Evolutionary conservation across 1,140 invertebrate genomes (phyloP), one percentile per base, ranked within the genome.

Genomic region (Drosophila biarmipes): DNA sequence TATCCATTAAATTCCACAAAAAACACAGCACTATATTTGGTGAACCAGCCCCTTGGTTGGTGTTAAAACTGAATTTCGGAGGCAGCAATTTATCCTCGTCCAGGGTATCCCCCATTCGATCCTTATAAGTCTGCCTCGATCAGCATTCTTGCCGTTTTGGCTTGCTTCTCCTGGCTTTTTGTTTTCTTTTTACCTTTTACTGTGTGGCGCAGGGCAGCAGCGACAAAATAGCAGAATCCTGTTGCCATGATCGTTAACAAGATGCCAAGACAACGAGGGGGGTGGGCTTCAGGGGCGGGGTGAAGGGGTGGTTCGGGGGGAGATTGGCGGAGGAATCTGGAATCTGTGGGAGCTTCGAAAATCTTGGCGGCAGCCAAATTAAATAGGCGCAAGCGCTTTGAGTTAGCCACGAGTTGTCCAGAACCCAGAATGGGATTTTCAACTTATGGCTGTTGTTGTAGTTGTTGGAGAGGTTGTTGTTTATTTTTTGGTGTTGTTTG

Each of bases 221-320:
- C 81, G 78, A 87, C 82, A 87, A 87, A 87, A 87, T 87, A 89
- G 82, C 82, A 89, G 82, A 87, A 87, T 84, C 84, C 82, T 87
- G 82, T 87, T 87, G 82, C 82, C 84, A 86, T 89, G 82, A 89
- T 87, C 82, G 82, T 87, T 87, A 87, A 87, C 82, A 87, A 87
- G 82, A 87, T 87, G 82, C 82, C 82, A 78, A 86, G 82, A 86
- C 78, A 86, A 86, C 64, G 74, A 56, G 52, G 52, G 24, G 24
- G 24, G 24, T 24, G 24, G 24, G 24, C 24, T 24, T 24, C 24
- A 24, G 24, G 7, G 43, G 10, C 29, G 14, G 11, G 35, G 12
- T 1, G 27, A 10, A 24, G 17, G 45, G 21, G 11, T 8, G 6
- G 53, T 19, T 27, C 17, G 8, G 17, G 42, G n/a, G 52, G 31